Evolutionary conservation across 2,797 vertebrate genomes (phyloP), one percentile per base, ranked within the genome.

Genomic region (Cyprinodon diabolis): DNA sequence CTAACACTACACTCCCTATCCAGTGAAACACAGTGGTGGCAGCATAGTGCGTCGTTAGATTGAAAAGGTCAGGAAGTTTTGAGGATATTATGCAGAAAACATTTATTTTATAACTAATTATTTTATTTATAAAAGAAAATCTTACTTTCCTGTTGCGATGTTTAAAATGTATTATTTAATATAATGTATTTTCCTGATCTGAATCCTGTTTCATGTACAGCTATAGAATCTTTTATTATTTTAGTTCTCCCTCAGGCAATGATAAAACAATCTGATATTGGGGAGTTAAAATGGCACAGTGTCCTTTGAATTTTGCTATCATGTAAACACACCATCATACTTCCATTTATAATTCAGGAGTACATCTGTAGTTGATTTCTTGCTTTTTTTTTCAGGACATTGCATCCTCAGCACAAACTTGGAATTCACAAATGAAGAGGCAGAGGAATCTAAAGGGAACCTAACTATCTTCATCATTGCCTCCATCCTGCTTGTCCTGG

Each of bases 401-500:
- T 99, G 97, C 76, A 78, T 97, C 83, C 93, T 99, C 81, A 93
- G 25, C 71, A 91, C 77, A 54, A 93, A 93, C 56, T 65, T 94
- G 60, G 78, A 92, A 0, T 93, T 94, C 85, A 78, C 49, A 51
- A 91, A 93, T 21, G 77, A 90, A 0, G 87, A 89, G 21, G 49
- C 91, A 21, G 88, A 86, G 49, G 21, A 88, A 4, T 80, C 43
- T 47, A 77, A 71, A 62, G 91, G 92, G 14, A 97, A 94, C 93
- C 87, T 94, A 57, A 87, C 90, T 1, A 79, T 98, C 75, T 95
- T 98, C 84, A 73, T 95, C 84, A 94, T 94, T 52, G 93, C 93
- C 67, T 95, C 90, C 11, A 55, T 97, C 77, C 90, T 97, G 76
- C 91, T 98, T 71, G 83, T 96, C 43, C 86, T 97, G 63, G 93